Evolutionary conservation across 2,113 vertebrate genomes (phyloP).

Genomic region (Pardalotus punctatus): DNA sequence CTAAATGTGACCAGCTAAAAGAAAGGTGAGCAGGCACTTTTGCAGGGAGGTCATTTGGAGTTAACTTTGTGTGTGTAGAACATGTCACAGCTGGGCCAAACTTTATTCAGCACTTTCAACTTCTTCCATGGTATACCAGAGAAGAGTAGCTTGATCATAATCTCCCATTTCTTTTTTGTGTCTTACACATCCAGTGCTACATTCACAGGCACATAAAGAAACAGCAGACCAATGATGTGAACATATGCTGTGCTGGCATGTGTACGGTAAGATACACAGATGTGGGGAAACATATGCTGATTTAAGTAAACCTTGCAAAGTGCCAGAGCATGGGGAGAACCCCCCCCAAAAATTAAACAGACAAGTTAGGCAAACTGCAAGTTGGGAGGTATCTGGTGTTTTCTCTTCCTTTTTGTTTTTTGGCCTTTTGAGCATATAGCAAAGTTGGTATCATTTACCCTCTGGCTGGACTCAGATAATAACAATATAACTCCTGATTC

Average conservation of each 20-base stretch:
- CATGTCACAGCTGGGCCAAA: neutral
- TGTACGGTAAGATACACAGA: neutral
- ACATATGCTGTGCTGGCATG: neutral
- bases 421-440: neutral
- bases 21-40: neutral
- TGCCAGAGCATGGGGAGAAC: neutral
- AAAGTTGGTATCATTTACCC: neutral
- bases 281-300: neutral
- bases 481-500: neutral
- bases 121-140: neutral
- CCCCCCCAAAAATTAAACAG: neutral
- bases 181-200: neutral
- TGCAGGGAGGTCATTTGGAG: neutral
- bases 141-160: neutral
- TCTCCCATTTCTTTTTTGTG: neutral
- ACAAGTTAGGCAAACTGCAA: neutral
- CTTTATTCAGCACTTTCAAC: neutral
- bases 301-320: slow-evolving; percentile 29
- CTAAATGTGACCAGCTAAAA: neutral
- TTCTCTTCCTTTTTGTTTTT: neutral
- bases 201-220: neutral
- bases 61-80: neutral
- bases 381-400: neutral
- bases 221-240: neutral
- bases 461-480: neutral